Evolutionary conservation across 2,888 invertebrate species (phyloP).

Genomic region (Euplexia lucipara): DNA sequence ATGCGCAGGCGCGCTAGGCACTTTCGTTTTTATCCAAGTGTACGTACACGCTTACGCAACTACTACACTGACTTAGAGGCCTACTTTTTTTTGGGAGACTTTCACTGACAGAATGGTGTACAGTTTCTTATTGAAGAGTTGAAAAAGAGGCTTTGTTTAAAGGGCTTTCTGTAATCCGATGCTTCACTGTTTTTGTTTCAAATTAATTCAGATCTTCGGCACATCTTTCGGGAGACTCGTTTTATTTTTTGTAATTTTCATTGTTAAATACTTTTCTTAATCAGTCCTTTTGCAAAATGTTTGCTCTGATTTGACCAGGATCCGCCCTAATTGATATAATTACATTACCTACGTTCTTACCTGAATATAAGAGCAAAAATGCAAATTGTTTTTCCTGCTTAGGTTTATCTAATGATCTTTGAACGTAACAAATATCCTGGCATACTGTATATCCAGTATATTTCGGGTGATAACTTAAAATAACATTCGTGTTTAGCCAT

Average conservation of each 20-base stretch:
- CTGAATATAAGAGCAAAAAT: constrained; percentile 4
- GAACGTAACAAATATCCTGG: constrained; percentile 18
- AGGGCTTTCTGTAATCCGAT: constrained; percentile 38
- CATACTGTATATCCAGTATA: constrained; percentile 20
- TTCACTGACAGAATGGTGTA: constrained; percentile 47
- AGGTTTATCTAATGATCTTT: constrained; percentile 12
- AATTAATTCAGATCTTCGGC: constrained; percentile 31
- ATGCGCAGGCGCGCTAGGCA: constrained; percentile 61
- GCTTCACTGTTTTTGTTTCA: constrained; percentile 29
- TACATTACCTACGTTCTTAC: not conserved
- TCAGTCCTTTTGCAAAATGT: constrained; percentile 16
- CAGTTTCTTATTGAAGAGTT: constrained; percentile 56
- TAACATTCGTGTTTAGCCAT: constrained; percentile 19
- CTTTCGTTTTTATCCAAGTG: constrained; percentile 64
- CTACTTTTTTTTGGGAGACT: constrained; percentile 57
- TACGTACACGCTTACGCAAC: constrained; percentile 49
- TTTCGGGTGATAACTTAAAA: constrained; percentile 27
- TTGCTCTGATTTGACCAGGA: constrained; percentile 8
- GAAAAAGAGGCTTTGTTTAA: constrained; percentile 27
- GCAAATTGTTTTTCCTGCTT: constrained; percentile 16
- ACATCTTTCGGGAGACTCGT: constrained; percentile 7
- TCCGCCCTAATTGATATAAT: not conserved
- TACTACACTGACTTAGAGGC: constrained; percentile 54
- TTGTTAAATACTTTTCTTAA: constrained; percentile 17
- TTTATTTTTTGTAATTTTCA: constrained; percentile 1